Evolutionary conservation across 2,888 invertebrate species (phyloP), one percentile per base, ranked within the genome.

Genomic region (Coelogynopora nodosa): DNA sequence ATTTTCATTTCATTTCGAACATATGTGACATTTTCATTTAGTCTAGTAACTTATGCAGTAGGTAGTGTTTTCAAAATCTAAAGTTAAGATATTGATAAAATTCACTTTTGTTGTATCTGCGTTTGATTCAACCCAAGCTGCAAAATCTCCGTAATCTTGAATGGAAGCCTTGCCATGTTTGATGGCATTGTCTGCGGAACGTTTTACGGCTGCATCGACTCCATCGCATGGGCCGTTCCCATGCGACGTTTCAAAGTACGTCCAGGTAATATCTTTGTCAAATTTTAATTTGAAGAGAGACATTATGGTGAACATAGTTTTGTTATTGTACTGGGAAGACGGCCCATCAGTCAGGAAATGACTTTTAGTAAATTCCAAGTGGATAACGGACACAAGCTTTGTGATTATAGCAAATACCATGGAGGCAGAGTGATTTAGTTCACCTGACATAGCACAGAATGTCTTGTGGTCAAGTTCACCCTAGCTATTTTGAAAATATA

Each of bases 241-340:
- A 31, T 83, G 84, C 29, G 84, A 83, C 10, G 84, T 83, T 83
- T 83, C 84, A 30, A 83, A 83, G 29, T 83, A 83, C n/a, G 27
- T 26, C 84, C 84, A 83, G 23, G 84, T 28, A 5, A 28, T 30
- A 30, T 31, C 30, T 10, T 27, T 2, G 28, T 80, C 81, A 80
- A 80, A 80, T 28, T 27, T 27, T 27, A 10, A 28, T 80, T 80
- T 28, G 28, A 80, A 80, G n/a, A 26, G 28, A 28, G 81, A 80
- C 10, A 80, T 80, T 27, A 10, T 80, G n/a, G 81, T 80, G 2
- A 83, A 83, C 30, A 83, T 30, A 23, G 84, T 83, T 83, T 83
- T 85, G 86, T 86, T 86, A 13, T 30, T 85, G 26, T 82, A 86
- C 31, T 86, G 86, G 18, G 84, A 86, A 5, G 86, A n/a, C 26